A percentile compares a stretch with the other conserved stretches of the same genome.
Conservation (phyloP, 1,140 invertebrate species). For the Aphelinus certus region DNA sequence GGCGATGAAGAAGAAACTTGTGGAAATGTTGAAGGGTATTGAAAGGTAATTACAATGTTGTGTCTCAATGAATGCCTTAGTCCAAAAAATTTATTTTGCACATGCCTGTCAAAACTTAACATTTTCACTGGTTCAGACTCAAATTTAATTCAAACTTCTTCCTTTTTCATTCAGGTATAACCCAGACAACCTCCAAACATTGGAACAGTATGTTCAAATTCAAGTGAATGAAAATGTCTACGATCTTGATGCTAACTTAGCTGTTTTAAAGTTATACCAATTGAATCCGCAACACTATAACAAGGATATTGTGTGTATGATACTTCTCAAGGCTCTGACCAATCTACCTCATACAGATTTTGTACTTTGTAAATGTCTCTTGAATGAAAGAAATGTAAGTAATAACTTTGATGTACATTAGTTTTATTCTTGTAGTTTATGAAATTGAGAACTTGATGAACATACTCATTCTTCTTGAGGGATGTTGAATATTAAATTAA, state of each 20-base stretch:
- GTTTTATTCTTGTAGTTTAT: neutral
- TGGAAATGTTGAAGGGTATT: constrained; percentile 79
- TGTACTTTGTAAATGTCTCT: constrained; percentile 93
- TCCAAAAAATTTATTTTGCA: constrained; percentile 13
- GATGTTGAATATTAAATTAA: neutral
- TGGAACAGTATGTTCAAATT: constrained; percentile 93
- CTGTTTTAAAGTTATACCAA: constrained; percentile 91
- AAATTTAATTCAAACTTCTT: neutral
- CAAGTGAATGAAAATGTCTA: constrained; percentile 94
- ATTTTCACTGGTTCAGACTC: neutral
- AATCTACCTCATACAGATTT: constrained; percentile 98
- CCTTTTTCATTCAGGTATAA: constrained; percentile 80
- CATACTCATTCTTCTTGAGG: neutral
- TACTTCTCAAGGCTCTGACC: constrained; percentile 93
- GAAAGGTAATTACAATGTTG: constrained; percentile 71
- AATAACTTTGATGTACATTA: neutral
- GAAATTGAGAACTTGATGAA: neutral
- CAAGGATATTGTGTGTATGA: constrained; percentile 82
- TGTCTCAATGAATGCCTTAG: neutral
- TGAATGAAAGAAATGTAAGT: constrained; percentile 85
- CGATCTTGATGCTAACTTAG: constrained; percentile 95
- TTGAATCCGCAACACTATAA: constrained; percentile 93
- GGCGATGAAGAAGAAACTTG: constrained; percentile 79
- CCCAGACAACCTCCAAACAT: constrained; percentile 87
- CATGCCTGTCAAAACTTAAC: constrained; percentile 4